Conservation (phyloP, 2,797 vertebrate genomes). For the Xenops minutus region DNA sequence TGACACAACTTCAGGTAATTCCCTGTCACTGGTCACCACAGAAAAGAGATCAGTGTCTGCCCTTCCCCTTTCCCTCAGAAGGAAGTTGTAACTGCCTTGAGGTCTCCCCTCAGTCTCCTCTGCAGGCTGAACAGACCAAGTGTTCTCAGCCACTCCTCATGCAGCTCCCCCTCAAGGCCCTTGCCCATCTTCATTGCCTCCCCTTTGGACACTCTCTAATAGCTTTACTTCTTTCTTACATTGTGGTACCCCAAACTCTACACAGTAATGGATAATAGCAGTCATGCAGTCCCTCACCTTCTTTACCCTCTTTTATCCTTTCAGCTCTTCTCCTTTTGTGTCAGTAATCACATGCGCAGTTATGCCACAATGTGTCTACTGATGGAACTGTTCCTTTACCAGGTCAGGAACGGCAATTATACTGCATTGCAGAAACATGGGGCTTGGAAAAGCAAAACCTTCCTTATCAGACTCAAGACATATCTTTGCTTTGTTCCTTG, state of each 20-base stretch:
- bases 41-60: not conserved
- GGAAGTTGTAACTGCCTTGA: not conserved
- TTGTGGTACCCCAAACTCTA: not conserved
- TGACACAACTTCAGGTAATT: not conserved
- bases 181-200: not conserved
- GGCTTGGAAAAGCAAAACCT: not conserved
- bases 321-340: not conserved
- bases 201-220: not conserved
- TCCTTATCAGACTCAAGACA: not conserved
- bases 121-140: not conserved
- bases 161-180: accelerated
- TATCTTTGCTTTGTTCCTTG: accelerated
- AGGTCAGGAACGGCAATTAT: not conserved
- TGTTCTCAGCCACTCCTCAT: not conserved
- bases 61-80: not conserved
- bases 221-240: not conserved
- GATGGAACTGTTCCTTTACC: not conserved
- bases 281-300: not conserved
- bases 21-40: not conserved
- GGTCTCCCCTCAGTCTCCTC: not conserved
- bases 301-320: not conserved
- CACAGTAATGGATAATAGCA: not conserved
- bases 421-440: not conserved
- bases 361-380: not conserved
- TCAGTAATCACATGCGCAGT: not conserved